phyloP scores from a whole-genome alignment of 2,113 vertebrate genomes.

The Xiphorhynchus elegans region DNA sequence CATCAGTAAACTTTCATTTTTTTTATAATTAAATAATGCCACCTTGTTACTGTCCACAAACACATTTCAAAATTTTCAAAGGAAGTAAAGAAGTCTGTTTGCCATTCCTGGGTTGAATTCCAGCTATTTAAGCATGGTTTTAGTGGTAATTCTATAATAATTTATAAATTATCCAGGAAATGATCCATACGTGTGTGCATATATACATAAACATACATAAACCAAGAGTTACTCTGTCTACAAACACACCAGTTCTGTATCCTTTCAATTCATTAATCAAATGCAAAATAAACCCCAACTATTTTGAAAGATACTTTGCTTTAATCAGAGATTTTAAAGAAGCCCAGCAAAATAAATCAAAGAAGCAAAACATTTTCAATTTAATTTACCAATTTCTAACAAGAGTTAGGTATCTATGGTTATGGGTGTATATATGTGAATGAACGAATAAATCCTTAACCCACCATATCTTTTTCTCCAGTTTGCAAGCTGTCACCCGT shows the following conservation, averaged over 20 bases:
- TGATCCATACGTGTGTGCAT: constrained; percentile 46
- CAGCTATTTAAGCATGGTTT: not conserved
- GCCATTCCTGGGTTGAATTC: constrained; percentile 15
- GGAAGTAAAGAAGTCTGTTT: not conserved
- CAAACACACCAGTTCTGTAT: not conserved
- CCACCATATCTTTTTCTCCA: constrained; percentile 83
- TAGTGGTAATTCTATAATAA: not conserved
- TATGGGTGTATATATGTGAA: constrained; percentile 79
- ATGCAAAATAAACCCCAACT: not conserved
- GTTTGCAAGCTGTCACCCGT: constrained; percentile 79
- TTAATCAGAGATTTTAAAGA: constrained; percentile 27
- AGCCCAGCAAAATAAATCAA: constrained; percentile 38
- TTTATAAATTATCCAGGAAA: constrained; percentile 2
- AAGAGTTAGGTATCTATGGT: constrained; percentile 67
- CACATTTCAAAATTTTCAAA: constrained; percentile 18
- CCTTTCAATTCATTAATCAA: constrained; percentile 4
- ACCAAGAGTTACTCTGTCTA: not conserved
- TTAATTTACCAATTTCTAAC: constrained; percentile 49
- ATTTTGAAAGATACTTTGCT: not conserved
- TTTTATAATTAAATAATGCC: not conserved
- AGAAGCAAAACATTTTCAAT: constrained; percentile 17
- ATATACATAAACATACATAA: constrained; percentile 40
- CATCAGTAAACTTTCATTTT: not conserved
- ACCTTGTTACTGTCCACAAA: constrained; percentile 7
- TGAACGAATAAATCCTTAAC: constrained; percentile 83